phyloP scores from a whole-genome alignment of 1,140 invertebrate genomes.

The Amyelois transitella region DNA sequence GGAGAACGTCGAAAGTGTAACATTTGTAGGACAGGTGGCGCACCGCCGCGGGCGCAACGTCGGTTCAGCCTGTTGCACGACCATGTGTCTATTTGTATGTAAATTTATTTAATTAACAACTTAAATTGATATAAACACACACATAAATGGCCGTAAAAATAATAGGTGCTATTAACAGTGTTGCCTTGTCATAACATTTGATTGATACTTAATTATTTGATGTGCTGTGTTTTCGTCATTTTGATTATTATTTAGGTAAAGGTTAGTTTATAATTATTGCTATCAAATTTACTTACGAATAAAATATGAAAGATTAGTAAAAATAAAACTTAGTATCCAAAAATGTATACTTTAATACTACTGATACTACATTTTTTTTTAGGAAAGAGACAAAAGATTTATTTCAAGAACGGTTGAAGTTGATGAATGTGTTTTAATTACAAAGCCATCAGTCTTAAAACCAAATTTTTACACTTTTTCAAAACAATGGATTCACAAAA shows the following conservation, averaged over 20 bases:
- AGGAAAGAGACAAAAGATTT: too few relatives aligned
- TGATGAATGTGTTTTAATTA: background rate
- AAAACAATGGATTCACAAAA: background rate
- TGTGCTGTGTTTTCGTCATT: background rate
- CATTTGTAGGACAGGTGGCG: constrained; percentile 28
- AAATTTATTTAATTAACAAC: constrained; percentile 25
- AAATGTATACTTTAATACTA: too few relatives aligned
- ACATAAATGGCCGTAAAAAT: background rate
- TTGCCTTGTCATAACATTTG: background rate
- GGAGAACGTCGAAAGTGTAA: too few relatives aligned
- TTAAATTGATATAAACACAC: constrained; percentile 16
- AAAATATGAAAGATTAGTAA: too few relatives aligned
- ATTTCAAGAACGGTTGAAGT: too few relatives aligned
- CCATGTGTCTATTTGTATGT: constrained; percentile 24
- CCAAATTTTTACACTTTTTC: background rate
- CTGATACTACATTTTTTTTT: too few relatives aligned
- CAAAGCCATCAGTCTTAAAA: background rate
- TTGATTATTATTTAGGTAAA: too few relatives aligned
- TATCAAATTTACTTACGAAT: background rate
- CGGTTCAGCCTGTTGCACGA: constrained; percentile 7
- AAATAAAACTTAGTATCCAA: too few relatives aligned
- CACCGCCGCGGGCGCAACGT: constrained; percentile 29
- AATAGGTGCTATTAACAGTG: constrained; percentile 3
- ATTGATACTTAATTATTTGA: background rate
- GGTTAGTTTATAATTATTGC: too few relatives aligned